Base-by-base conservation (phyloP, 2,113 vertebrate genomes). In the Donacobius atricapilla region DNA sequence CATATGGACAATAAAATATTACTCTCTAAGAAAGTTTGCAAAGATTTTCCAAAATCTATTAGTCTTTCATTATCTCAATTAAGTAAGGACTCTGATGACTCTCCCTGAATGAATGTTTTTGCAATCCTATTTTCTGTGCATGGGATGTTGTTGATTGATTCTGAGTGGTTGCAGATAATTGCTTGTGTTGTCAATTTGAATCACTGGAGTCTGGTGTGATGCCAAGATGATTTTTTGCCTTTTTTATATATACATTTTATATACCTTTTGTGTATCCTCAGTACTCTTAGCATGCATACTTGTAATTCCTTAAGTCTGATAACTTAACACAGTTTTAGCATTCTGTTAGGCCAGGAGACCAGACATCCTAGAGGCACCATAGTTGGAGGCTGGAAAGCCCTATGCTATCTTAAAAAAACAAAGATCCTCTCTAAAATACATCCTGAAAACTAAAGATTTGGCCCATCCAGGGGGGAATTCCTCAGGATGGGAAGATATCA, bases 371-470 rank as follows among this genome's bases (percentile, higher is more conserved):
- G 7, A 51, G 30, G 11, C 47, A 30, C 28, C 47, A n/a, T 22
- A 51, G 18, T 0, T n/a, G 47, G 31, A 51, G 23, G 14, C 18
- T 0, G 0, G 30, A 78, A 63, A 51, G 14, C 18, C 37, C 30
- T n/a, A 13, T 0, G 2, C 23, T 22, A 8, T 22, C 37, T 27
- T 51, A 4, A 25, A 31, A 31, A 51, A 40, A 22, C 8, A 24
- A 78, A 51, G 14, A 14, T 51, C 5, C 11, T 35, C 37, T 42
- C 47, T 28, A 53, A 48, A 78, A 53, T 39, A 28, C 4, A 14
- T 64, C 47, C 47, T 42, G 58, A 22, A 78, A 78, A n/a, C 7
- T 11, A 22, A n/a, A 51, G 14, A n/a, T 28, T 64, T 42, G 14
- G 14, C 47, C 31, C 31, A 64, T n/a, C 15, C 31, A 22, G 18